phyloP scores from a whole-genome alignment of 2,113 vertebrate genomes.

The Trichechus manatus region DNA sequence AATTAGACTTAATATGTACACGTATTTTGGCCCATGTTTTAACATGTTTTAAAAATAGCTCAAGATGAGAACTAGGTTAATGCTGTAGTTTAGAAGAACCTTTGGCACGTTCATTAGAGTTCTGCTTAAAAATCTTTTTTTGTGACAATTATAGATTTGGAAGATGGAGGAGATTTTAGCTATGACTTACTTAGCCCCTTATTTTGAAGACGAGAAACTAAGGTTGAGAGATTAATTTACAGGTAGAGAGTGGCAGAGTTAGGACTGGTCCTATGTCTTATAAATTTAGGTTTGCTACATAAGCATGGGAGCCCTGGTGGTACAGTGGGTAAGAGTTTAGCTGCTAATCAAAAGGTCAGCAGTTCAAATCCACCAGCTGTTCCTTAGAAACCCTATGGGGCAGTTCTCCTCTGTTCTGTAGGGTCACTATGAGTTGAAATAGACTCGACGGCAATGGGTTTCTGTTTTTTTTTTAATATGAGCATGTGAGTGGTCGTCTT shows the following conservation, averaged over 20 bases:
- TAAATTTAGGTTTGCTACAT: neutral
- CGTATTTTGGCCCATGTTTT: slow-evolving; percentile 33
- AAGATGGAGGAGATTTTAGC: neutral
- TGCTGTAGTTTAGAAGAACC: neutral
- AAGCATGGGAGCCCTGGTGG: neutral
- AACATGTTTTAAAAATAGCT: slow-evolving; percentile 1
- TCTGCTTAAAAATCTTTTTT: slow-evolving; percentile 52
- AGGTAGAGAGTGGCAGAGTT: neutral
- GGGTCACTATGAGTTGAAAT: neutral
- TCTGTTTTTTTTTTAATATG: neutral
- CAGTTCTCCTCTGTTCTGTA: neutral
- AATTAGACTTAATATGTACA: neutral
- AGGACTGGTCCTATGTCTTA: neutral
- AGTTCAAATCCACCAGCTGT: neutral
- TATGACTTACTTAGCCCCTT: neutral
- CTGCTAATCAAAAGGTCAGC: neutral
- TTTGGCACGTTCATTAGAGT: neutral
- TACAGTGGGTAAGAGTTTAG: neutral
- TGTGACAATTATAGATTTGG: neutral
- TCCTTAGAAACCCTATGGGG: no score
- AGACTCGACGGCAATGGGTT: neutral
- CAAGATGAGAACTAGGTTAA: neutral
- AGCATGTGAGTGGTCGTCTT: neutral
- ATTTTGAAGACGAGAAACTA: neutral
- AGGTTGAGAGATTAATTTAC: neutral